Percentiles rank a stretch among this genome's conserved stretches.
These are phyloP conservation scores for Chinchilla lanigera DNA, from an alignment of 2,113 vertebrate genomes.

Conservation along the genomic window DNA sequence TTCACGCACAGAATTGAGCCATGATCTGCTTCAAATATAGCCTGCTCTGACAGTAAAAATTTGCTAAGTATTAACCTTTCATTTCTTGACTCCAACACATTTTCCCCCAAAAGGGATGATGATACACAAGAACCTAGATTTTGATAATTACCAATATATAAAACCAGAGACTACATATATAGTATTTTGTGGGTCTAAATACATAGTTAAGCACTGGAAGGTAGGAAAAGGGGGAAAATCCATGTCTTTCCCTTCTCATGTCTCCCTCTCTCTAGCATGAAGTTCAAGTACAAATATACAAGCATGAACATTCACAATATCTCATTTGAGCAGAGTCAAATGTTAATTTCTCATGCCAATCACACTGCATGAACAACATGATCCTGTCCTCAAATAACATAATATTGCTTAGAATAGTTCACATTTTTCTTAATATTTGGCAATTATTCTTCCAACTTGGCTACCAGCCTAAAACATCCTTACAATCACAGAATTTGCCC, in stretches of 20 bases:
- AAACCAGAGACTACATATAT: neutral
- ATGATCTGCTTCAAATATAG: neutral
- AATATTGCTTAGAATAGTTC: conserved; percentile 55
- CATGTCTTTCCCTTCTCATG: neutral
- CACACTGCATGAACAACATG: neutral
- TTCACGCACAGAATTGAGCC: neutral
- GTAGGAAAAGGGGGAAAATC: neutral
- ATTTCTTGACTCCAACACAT: conserved; percentile 17
- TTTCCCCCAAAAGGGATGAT: neutral
- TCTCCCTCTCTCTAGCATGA: neutral
- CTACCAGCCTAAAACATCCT: conserved; percentile 72
- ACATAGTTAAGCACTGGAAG: neutral
- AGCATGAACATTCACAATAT: neutral
- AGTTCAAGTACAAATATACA: neutral
- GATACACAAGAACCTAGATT: conserved; percentile 2
- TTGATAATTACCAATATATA: neutral
- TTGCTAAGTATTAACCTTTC: conserved; percentile 38
- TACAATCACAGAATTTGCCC: conserved; percentile 73
- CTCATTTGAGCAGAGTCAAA: neutral
- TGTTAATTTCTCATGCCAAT: conserved; percentile 9
- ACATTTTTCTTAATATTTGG: conserved; percentile 71
- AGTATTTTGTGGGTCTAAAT: neutral
- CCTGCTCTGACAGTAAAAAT: neutral
- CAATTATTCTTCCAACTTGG: conserved; percentile 76
- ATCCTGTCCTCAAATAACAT: conserved; percentile 61